A percentile compares a stretch with the other conserved stretches of the same genome.
Evolutionary conservation across 2,888 invertebrate species (phyloP).

Genomic region (Bibio marci): DNA sequence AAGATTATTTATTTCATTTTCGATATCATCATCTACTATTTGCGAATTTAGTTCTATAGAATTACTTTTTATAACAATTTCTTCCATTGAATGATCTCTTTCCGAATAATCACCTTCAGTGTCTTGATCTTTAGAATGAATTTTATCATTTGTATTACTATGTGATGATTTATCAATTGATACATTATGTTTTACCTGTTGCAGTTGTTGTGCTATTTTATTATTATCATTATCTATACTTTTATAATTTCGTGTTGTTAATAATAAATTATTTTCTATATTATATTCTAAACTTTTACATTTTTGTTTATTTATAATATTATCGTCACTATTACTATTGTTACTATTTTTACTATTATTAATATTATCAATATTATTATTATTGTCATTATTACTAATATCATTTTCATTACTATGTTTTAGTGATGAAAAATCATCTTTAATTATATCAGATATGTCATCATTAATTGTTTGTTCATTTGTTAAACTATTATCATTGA

Average conservation of each 20-base stretch:
- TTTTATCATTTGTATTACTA: neutral
- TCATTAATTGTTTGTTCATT: slow-evolving; percentile 6
- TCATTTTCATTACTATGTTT: too few species aligned
- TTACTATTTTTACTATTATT: too few species aligned
- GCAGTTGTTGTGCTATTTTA: neutral
- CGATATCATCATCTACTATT: neutral
- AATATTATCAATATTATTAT: too few species aligned
- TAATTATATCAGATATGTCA: slow-evolving; percentile 7
- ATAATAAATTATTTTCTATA: too few species aligned
- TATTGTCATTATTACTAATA: too few species aligned
- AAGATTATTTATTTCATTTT: neutral
- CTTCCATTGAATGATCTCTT: neutral
- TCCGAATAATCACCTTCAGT: neutral
- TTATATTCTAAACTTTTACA: too few species aligned
- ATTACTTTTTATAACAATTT: neutral
- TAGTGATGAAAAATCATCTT: slow-evolving; percentile 14
- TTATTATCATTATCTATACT: slow-evolving; percentile 8
- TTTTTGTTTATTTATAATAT: too few species aligned
- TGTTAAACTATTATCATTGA: slow-evolving; percentile 17
- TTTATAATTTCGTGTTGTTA: too few species aligned
- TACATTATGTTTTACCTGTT: slow-evolving; percentile 21
- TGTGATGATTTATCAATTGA: slow-evolving; percentile 23
- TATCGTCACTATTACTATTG: too few species aligned
- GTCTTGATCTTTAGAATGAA: neutral
- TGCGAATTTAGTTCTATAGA: neutral